These are phyloP conservation scores for Dysidea cf. avara DNA, from an alignment of 37 sponge, comb jelly and placozoan genomes.

Conservation along the genomic window DNA sequence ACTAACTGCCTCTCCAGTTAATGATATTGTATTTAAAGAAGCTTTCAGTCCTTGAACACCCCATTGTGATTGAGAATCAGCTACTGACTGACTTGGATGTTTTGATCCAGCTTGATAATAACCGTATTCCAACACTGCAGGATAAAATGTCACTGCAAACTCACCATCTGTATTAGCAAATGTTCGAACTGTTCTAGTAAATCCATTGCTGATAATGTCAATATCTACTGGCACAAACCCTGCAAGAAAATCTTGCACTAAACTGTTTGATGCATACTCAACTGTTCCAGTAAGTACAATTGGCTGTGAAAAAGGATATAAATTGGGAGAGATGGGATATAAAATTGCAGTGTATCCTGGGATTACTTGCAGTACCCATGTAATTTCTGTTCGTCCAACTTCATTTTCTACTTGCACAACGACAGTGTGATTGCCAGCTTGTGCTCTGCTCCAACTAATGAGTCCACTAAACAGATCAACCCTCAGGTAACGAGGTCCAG, in stretches of 20 bases:
- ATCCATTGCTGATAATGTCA: neutral
- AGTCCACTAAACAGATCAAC: conserved; percentile 1
- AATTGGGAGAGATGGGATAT: neutral
- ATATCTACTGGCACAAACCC: too few species aligned
- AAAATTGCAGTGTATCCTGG: conserved; percentile 32
- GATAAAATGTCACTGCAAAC: conserved; percentile 21
- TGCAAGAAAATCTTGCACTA: neutral
- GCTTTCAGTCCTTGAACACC: conserved; percentile 22
- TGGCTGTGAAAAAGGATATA: conserved; percentile 6
- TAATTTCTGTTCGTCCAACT: conserved; percentile 1
- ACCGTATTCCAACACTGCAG: conserved; percentile 35
- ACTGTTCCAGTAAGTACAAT: conserved; percentile 13
- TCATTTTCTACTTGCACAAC: conserved; percentile 13
- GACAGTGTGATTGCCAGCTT: conserved; percentile 35
- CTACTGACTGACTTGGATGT: conserved; percentile 4
- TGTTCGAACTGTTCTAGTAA: conserved; percentile 3
- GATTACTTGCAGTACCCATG: conserved; percentile 5
- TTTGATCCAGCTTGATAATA: conserved; percentile 11
- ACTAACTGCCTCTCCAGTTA: conserved; percentile 3
- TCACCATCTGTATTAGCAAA: conserved; percentile 9
- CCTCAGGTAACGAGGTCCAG: conserved; percentile 8
- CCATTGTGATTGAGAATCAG: neutral
- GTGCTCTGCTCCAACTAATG: conserved; percentile 18
- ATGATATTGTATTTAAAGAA: neutral
- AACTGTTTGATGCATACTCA: neutral